Evolutionary conservation across 2,888 invertebrate genomes (phyloP).

Genomic region (Schizaphis graminum): DNA sequence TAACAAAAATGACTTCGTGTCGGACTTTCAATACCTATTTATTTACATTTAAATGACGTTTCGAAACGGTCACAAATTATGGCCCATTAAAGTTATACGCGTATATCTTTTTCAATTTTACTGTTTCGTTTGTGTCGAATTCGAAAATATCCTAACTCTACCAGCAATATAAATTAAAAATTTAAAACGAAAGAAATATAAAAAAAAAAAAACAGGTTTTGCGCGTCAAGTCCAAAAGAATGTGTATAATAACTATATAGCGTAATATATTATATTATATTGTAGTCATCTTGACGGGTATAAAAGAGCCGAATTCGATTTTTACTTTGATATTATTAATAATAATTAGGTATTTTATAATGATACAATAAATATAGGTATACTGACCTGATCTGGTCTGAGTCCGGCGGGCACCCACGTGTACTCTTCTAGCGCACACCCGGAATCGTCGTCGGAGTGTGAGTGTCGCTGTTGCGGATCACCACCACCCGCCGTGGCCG

Average conservation of each 20-base stretch:
- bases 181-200: background rate
- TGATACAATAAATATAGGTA: background rate
- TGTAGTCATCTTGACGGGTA: background rate
- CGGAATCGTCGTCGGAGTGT: slow-evolving; percentile 97
- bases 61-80: background rate
- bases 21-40: background rate
- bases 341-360: background rate
- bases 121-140: background rate
- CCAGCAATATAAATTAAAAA: background rate
- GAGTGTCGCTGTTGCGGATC: slow-evolving; percentile 85
- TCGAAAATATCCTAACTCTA: background rate
- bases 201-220: background rate
- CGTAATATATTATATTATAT: background rate
- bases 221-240: background rate
- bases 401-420: slow-evolving; percentile 98
- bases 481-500: slow-evolving; percentile 70
- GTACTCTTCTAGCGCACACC: slow-evolving; percentile 97
- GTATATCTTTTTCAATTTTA: background rate
- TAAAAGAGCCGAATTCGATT: background rate
- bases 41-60: background rate
- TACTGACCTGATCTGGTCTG: slow-evolving; percentile 93
- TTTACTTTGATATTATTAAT: background rate
- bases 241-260: background rate
- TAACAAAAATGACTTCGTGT: background rate
- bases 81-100: background rate